Percentiles rank a stretch among this genome's conserved stretches.
Evolutionary conservation across 1,140 invertebrate species (phyloP).

Genomic region (Hydropsyche tenuis): DNA sequence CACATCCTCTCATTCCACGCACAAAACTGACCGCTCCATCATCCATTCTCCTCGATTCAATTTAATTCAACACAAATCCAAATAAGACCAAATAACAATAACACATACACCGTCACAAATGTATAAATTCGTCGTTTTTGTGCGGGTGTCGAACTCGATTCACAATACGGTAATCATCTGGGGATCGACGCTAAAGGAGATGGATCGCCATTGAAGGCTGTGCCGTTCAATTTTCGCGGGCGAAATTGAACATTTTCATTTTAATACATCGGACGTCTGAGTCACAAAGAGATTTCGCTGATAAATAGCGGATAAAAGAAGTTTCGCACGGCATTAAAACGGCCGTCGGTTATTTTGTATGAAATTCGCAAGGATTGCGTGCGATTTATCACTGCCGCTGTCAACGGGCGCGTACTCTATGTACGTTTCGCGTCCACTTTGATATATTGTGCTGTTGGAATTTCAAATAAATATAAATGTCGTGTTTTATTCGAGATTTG

Average conservation of each 20-base stretch:
- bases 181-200: slow-evolving; percentile 47
- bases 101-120: no score
- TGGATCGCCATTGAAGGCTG: slow-evolving; percentile 40
- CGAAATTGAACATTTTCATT: slow-evolving; percentile 46
- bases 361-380: slow-evolving; percentile 5
- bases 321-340: slow-evolving; percentile 8
- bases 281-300: slow-evolving; percentile 5
- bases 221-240: slow-evolving; percentile 45
- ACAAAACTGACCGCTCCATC: no score
- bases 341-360: slow-evolving; percentile 16
- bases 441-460: no score
- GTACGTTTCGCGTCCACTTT: no score
- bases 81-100: no score
- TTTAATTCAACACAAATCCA: no score
- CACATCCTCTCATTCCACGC: no score
- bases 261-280: background rate
- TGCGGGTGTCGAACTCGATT: background rate
- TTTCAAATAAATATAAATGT: no score
- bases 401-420: background rate
- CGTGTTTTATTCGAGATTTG: no score
- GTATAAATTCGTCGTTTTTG: no score
- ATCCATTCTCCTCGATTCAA: no score
- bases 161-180: slow-evolving; percentile 45
- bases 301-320: background rate
- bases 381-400: slow-evolving; percentile 14